These are phyloP conservation scores for Agrotis clavis DNA, from an alignment of 2,888 invertebrate species.

Conservation along the genomic window DNA sequence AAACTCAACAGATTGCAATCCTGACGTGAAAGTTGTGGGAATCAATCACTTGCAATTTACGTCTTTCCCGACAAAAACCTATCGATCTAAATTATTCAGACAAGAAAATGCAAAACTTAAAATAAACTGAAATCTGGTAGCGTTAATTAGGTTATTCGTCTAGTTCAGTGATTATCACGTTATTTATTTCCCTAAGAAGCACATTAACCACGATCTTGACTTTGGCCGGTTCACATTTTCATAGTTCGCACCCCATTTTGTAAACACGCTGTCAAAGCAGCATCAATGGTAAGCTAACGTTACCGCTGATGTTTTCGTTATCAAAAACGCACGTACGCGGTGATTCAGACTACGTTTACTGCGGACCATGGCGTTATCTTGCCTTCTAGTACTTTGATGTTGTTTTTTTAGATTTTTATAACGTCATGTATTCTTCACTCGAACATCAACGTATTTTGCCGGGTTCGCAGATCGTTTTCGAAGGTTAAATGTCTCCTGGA, in stretches of 20 bases:
- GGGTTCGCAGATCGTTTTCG: neutral
- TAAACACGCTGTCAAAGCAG: slow-evolving; percentile 81
- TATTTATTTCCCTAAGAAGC: slow-evolving; percentile 43
- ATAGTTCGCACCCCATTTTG: slow-evolving; percentile 68
- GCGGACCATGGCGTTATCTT: slow-evolving; percentile 41
- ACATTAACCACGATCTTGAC: slow-evolving; percentile 51
- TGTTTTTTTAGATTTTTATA: slow-evolving; percentile 43
- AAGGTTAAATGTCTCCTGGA: too few species aligned
- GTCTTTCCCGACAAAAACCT: slow-evolving; percentile 11
- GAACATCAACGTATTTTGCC: too few species aligned
- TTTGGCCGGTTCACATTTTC: slow-evolving; percentile 70
- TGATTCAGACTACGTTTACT: slow-evolving; percentile 74
- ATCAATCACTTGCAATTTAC: slow-evolving; percentile 44
- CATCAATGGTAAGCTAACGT: slow-evolving; percentile 77
- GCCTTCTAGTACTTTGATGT: slow-evolving; percentile 74
- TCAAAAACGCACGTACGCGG: slow-evolving; percentile 65
- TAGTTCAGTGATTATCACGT: slow-evolving; percentile 35
- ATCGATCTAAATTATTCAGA: slow-evolving; percentile 30
- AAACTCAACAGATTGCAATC: neutral
- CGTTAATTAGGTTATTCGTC: slow-evolving; percentile 15
- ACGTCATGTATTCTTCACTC: slow-evolving; percentile 25
- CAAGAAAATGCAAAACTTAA: slow-evolving; percentile 1
- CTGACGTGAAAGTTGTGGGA: slow-evolving; percentile 28
- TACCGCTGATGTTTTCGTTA: slow-evolving; percentile 76
- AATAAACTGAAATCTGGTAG: slow-evolving; percentile 15